phyloP scores from a whole-genome alignment of 2,113 vertebrate genomes.

The Oxygymnocypris stewartii region DNA sequence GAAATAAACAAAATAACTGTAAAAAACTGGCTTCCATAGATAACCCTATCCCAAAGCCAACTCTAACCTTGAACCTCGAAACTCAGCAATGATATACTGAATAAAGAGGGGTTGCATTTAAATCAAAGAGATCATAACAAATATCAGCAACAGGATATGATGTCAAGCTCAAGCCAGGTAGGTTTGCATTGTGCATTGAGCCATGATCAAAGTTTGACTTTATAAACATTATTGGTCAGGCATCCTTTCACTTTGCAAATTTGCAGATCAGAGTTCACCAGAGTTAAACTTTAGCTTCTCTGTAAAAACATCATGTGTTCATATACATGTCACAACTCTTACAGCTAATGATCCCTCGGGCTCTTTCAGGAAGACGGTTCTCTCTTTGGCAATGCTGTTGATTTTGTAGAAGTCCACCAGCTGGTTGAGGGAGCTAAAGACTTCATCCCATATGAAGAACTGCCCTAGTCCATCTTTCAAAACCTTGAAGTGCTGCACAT shows the following conservation, averaged over 20 bases:
- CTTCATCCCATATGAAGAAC: slow-evolving; percentile 92
- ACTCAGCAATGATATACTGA: not conserved
- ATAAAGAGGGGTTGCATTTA: not conserved
- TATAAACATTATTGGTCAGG: not conserved
- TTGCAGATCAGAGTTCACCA: slow-evolving; percentile 15
- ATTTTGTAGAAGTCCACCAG: slow-evolving; percentile 92
- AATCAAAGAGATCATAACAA: not conserved
- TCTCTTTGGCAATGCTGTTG: slow-evolving; percentile 84
- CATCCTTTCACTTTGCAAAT: not conserved
- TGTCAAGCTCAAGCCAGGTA: not conserved
- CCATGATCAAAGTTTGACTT: not conserved
- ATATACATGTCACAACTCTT: slow-evolving; percentile 17
- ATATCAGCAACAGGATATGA: not conserved
- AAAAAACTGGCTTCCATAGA: not conserved
- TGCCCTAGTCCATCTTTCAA: slow-evolving; percentile 83
- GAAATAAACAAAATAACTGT: not conserved
- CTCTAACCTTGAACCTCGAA: not conserved
- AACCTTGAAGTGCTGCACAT: slow-evolving; percentile 94
- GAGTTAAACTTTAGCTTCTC: slow-evolving; percentile 19
- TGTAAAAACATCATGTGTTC: not conserved
- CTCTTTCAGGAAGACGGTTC: slow-evolving; percentile 83
- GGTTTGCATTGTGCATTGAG: not conserved
- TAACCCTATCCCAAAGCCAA: not conserved
- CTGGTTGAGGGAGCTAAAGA: slow-evolving; percentile 90
- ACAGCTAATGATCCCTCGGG: slow-evolving; percentile 71